These are phyloP conservation scores for Caenorhabditis sp. DNA, from an alignment of 2,888 invertebrate genomes.

Conservation along the genomic window DNA sequence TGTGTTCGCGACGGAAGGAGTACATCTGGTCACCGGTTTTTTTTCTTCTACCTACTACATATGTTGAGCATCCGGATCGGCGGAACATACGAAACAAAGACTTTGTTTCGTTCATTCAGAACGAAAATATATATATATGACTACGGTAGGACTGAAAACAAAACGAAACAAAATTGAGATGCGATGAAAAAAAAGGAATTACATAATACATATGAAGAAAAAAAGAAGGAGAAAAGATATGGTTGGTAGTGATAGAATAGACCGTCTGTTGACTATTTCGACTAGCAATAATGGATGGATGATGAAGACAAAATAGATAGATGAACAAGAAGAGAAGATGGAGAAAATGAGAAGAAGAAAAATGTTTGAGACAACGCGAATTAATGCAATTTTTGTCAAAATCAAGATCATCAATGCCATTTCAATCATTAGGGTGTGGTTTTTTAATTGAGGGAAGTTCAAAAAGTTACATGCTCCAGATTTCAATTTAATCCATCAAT, in stretches of 20 bases:
- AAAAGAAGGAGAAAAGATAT: not conserved
- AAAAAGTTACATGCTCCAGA: no score
- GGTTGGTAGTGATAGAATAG: not conserved
- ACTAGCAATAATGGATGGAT: not conserved
- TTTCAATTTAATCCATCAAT: no score
- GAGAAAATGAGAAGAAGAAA: not conserved
- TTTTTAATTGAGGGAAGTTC: not conserved
- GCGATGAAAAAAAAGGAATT: not conserved
- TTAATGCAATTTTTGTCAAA: not conserved
- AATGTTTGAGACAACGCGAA: slow-evolving; percentile 1
- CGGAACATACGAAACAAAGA: not conserved
- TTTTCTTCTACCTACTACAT: not conserved
- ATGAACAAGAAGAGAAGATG: not conserved
- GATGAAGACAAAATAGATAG: not conserved
- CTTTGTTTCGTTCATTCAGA: not conserved
- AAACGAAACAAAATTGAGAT: not conserved
- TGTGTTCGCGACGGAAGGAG: not conserved
- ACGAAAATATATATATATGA: not conserved
- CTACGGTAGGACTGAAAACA: not conserved
- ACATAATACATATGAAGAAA: not conserved
- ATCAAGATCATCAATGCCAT: slow-evolving; percentile 1
- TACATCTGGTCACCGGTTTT: not conserved
- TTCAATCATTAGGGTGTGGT: not conserved
- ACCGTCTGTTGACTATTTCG: not conserved
- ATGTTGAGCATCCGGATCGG: not conserved